A percentile compares a stretch with the other conserved stretches of the same genome.
Evolutionary conservation across 2,797 vertebrate genomes (phyloP).

Genomic region (Labroides dimidiatus): DNA sequence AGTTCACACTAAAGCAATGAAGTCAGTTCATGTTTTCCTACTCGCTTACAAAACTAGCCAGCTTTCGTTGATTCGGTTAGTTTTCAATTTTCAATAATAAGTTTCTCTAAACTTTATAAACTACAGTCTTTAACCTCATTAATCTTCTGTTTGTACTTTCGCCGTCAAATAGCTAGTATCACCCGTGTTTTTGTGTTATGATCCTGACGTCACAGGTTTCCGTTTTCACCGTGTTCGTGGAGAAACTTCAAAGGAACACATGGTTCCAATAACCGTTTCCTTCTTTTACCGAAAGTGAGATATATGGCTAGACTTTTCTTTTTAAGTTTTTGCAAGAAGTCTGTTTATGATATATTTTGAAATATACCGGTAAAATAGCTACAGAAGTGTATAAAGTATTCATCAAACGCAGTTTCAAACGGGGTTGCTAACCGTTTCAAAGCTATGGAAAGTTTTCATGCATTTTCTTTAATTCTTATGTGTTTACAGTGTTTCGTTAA

Average conservation of each 20-base stretch:
- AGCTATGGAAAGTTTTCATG: no score
- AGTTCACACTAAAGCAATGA: slow-evolving; percentile 5
- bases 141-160: not conserved
- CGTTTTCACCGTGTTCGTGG: slow-evolving; percentile 5
- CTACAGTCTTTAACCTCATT: not conserved
- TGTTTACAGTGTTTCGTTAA: no score
- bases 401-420: no score
- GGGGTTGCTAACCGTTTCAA: no score
- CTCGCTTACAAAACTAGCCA: not conserved
- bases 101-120: not conserved
- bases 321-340: no score
- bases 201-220: not conserved
- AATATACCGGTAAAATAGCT: no score
- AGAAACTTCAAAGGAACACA: slow-evolving; percentile 24
- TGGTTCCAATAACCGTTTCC: no score
- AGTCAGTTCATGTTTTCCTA: not conserved
- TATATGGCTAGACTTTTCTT: no score
- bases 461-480: no score
- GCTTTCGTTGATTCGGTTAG: not conserved
- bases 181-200: slow-evolving; percentile 18
- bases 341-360: no score
- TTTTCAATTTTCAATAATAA: fast-evolving
- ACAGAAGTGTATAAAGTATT: no score
- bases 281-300: no score
- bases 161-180: not conserved